phyloP scores from a whole-genome alignment of 2,113 vertebrate genomes.

The Poeciliopsis occidentalis region DNA sequence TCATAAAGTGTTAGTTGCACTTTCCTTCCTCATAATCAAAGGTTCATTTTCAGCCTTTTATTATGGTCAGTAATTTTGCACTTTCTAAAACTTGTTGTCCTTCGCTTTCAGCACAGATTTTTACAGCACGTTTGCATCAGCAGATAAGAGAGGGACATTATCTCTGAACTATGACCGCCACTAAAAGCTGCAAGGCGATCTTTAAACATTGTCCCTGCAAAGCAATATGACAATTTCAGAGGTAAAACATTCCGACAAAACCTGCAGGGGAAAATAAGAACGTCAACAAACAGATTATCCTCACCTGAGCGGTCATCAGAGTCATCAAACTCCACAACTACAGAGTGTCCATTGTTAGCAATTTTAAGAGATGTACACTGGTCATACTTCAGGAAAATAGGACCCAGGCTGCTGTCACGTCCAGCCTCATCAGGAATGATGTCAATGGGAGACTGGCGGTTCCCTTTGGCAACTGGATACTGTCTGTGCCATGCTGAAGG shows the following conservation, averaged over 20 bases:
- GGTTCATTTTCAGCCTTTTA: conserved; percentile 47
- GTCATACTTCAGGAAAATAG: conserved; percentile 85
- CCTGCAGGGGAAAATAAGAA: neutral
- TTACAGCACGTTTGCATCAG: neutral
- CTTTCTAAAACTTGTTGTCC: conserved; percentile 28
- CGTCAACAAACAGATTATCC: neutral
- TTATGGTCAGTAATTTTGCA: conserved; percentile 53
- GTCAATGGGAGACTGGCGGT: conserved; percentile 92
- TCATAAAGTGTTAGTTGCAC: conserved; percentile 48
- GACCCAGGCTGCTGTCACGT: conserved; percentile 83
- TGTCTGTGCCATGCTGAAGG: conserved; percentile 89
- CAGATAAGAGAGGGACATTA: conserved; percentile 14
- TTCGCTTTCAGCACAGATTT: conserved; percentile 19
- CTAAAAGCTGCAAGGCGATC: neutral
- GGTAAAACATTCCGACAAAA: neutral
- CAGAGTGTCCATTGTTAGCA: conserved; percentile 92
- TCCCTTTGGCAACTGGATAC: conserved; percentile 88
- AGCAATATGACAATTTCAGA: neutral
- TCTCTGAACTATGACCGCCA: conserved; percentile 15
- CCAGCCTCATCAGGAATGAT: conserved; percentile 85
- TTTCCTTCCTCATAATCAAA: conserved; percentile 58
- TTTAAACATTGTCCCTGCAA: neutral
- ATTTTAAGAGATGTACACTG: conserved; percentile 87
- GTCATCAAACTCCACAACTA: conserved; percentile 93
- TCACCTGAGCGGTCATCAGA: conserved; percentile 89